Percentiles rank a stretch among this genome's conserved stretches.
These are phyloP conservation scores for Drosophila fulvimacula DNA, from an alignment of 2,888 invertebrate species.

Conservation along the genomic window DNA sequence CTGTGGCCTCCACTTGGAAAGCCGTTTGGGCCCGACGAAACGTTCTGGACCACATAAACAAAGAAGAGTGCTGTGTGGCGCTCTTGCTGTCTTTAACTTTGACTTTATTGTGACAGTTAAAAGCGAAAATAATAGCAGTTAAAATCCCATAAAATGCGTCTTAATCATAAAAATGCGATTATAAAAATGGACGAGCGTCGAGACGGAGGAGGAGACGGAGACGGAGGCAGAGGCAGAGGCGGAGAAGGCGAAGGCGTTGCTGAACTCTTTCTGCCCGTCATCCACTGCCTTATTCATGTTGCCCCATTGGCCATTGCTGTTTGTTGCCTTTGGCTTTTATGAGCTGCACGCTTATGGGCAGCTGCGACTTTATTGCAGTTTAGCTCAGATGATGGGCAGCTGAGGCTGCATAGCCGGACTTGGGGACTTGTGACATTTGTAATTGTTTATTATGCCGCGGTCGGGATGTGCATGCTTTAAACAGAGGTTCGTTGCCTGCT, in stretches of 20 bases:
- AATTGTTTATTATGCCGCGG: slow-evolving; percentile 67
- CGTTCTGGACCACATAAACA: slow-evolving; percentile 62
- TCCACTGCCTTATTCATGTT: not conserved
- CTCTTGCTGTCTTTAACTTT: slow-evolving; percentile 77
- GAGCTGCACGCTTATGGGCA: slow-evolving; percentile 67
- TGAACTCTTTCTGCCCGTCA: slow-evolving; percentile 49
- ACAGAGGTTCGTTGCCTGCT: not conserved
- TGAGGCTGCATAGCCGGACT: slow-evolving; percentile 1
- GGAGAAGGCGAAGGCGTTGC: slow-evolving; percentile 15
- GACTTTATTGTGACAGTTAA: slow-evolving; percentile 81
- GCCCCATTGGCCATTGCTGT: slow-evolving; percentile 42
- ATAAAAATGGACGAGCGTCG: slow-evolving; percentile 72
- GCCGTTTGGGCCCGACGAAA: slow-evolving; percentile 41
- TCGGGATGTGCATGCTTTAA: slow-evolving; percentile 29
- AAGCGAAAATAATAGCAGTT: slow-evolving; percentile 81
- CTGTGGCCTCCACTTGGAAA: slow-evolving; percentile 1
- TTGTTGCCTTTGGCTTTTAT: slow-evolving; percentile 68
- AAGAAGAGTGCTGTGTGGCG: slow-evolving; percentile 60
- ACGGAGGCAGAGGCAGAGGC: not conserved
- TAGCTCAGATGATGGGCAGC: slow-evolving; percentile 28
- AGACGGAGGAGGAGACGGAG: slow-evolving; percentile 10
- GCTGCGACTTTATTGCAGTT: slow-evolving; percentile 67
- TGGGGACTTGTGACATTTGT: slow-evolving; percentile 58
- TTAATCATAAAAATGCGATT: slow-evolving; percentile 82
- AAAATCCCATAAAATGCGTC: slow-evolving; percentile 81